Evolutionary conservation across 2,888 invertebrate species (phyloP).

Genomic region (Sthenelais limicola): DNA sequence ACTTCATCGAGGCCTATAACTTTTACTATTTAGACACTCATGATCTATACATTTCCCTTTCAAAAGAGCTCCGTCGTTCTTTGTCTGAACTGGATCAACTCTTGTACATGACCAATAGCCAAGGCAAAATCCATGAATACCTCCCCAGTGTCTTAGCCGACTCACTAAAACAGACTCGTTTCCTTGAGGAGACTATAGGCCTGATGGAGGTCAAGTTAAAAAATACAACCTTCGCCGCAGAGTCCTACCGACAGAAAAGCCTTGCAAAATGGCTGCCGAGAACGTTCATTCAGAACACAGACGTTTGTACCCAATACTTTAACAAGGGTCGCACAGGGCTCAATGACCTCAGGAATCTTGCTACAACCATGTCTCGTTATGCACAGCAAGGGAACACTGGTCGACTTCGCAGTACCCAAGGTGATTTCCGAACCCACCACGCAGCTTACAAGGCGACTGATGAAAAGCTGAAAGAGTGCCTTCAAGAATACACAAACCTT

Average conservation of each 20-base stretch:
- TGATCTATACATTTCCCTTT: conserved; percentile 8
- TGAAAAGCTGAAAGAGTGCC: conserved; percentile 6
- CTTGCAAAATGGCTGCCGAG: conserved; percentile 23
- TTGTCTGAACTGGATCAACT: conserved; percentile 19
- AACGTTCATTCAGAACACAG: not conserved
- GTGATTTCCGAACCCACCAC: not conserved
- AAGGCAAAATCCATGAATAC: not conserved
- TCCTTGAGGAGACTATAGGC: conserved; percentile 23
- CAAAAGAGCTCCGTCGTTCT: not conserved
- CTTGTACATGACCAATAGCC: not conserved
- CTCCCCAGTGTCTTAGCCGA: not conserved
- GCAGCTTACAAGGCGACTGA: conserved; percentile 13
- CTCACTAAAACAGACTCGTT: conserved; percentile 2
- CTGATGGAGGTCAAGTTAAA: not conserved
- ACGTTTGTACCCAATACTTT: not conserved
- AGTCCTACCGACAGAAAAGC: conserved; percentile 12
- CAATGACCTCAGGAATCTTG: not conserved
- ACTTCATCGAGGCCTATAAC: conserved; percentile 37
- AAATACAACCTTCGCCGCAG: conserved; percentile 21
- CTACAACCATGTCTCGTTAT: not conserved
- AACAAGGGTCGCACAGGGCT: not conserved
- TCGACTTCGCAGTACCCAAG: not conserved
- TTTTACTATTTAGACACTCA: conserved; percentile 18
- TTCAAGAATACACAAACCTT: conserved; percentile 1
- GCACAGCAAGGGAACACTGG: conserved; percentile 2